Evolutionary conservation across 2,113 vertebrate species (phyloP).

Genomic region (Phrynosoma platyrhinos): DNA sequence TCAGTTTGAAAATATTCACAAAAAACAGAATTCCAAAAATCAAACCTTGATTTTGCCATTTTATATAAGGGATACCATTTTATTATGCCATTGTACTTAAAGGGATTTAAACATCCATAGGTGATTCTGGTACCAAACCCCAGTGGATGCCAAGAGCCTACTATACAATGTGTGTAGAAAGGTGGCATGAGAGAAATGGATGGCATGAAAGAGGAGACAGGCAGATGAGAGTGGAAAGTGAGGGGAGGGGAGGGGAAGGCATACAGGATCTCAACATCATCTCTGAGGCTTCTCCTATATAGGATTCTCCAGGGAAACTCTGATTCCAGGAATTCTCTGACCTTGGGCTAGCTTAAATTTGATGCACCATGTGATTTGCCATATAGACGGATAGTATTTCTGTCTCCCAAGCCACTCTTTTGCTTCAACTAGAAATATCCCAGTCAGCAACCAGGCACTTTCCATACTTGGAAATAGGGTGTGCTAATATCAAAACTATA

Average conservation of each 20-base stretch:
- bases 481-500: background rate
- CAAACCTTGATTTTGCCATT: too few relatives aligned
- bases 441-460: background rate
- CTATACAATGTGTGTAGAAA: background rate
- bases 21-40: too few relatives aligned
- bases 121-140: too few relatives aligned
- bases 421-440: background rate
- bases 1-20: too few relatives aligned
- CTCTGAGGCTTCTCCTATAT: background rate
- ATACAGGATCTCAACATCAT: background rate
- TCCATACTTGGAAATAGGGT: background rate
- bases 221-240: background rate
- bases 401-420: background rate
- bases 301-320: background rate
- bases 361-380: background rate
- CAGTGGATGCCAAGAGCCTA: too few relatives aligned
- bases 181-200: background rate
- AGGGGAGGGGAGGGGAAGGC: too few relatives aligned
- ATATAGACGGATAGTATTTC: background rate
- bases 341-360: background rate
- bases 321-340: background rate
- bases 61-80: too few relatives aligned
- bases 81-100: too few relatives aligned
- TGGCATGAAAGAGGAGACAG: background rate
- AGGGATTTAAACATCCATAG: too few relatives aligned